Percentiles rank a stretch among this genome's conserved stretches.
Evolutionary conservation across 2,888 invertebrate species (phyloP).

Genomic region (Hyalella azteca): DNA sequence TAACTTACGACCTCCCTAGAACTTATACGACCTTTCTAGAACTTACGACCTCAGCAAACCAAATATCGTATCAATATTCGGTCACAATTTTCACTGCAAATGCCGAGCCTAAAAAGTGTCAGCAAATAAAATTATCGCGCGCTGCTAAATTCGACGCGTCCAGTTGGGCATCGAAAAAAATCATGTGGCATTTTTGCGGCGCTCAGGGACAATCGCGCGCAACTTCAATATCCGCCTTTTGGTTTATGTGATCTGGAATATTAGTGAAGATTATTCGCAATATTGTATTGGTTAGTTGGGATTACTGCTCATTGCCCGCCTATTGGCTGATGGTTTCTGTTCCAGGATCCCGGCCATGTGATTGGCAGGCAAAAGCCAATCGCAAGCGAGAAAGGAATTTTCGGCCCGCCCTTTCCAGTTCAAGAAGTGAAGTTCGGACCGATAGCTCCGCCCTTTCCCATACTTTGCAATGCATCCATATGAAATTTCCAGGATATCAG

Average conservation of each 20-base stretch:
- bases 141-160: too few species aligned
- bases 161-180: too few species aligned
- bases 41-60: too few species aligned
- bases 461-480: background rate
- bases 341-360: background rate
- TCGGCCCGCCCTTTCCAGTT: background rate
- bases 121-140: too few species aligned
- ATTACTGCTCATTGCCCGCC: slow-evolving; percentile 7
- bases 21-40: too few species aligned
- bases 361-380: background rate
- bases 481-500: background rate
- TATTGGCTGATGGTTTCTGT: background rate
- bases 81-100: too few species aligned
- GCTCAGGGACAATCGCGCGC: background rate
- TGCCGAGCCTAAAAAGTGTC: too few species aligned
- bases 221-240: slow-evolving; percentile 12
- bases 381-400: background rate
- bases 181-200: too few species aligned
- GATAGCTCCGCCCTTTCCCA: background rate
- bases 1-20: too few species aligned
- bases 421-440: too few species aligned
- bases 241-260: slow-evolving; percentile 33
- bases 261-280: slow-evolving; percentile 21
- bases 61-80: too few species aligned
- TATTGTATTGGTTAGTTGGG: slow-evolving; percentile 29